A percentile compares a stretch with the other conserved stretches of the same genome.
These are phyloP conservation scores for Pan paniscus DNA, from an alignment of 2,113 vertebrate genomes.

Conservation along the genomic window DNA sequence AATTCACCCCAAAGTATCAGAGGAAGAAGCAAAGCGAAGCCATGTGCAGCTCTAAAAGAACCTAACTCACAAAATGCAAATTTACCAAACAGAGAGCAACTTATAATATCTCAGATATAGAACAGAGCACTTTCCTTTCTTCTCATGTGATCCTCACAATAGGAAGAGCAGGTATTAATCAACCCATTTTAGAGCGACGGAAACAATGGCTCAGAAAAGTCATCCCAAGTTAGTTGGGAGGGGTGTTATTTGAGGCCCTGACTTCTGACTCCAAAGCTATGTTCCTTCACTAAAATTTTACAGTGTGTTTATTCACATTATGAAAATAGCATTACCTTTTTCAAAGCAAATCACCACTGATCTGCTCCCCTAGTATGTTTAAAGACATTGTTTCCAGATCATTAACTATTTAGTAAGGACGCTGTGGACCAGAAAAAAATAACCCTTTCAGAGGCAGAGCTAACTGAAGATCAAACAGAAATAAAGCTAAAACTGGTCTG, in stretches of 20 bases:
- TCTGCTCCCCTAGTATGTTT: neutral
- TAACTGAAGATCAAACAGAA: constrained; percentile 65
- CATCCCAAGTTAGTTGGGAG: neutral
- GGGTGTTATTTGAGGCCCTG: neutral
- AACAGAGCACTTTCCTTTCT: neutral
- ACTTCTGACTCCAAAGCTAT: neutral
- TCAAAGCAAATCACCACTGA: constrained; percentile 13
- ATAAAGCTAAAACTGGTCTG: constrained; percentile 40
- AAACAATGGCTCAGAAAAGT: constrained; percentile 37
- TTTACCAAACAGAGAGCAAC: neutral
- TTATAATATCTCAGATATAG: neutral
- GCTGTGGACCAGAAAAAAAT: constrained; percentile 59
- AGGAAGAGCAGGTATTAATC: neutral
- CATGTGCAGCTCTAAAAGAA: neutral
- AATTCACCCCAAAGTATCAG: neutral
- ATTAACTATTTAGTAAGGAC: constrained; percentile 68
- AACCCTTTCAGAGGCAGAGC: constrained; percentile 19
- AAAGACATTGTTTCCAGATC: constrained; percentile 69
- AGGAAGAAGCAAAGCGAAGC: neutral
- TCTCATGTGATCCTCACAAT: neutral
- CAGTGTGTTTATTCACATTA: neutral
- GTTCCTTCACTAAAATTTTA: neutral
- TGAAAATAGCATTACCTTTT: constrained; percentile 32
- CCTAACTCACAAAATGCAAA: neutral
- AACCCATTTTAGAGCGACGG: neutral